Evolutionary conservation across 1,140 invertebrate genomes (phyloP).

Genomic region (Metaphire vulgaris): DNA sequence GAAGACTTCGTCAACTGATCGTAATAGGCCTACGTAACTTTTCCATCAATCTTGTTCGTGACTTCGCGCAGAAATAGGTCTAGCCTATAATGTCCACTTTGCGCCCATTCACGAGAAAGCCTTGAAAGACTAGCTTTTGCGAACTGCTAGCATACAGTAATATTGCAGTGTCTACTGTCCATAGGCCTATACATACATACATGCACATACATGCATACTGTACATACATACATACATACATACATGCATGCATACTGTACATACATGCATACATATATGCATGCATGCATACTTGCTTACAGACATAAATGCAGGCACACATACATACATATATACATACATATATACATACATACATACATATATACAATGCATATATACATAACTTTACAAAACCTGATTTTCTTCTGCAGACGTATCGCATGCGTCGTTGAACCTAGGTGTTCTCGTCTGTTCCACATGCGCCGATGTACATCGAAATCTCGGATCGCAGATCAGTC

Average conservation of each 20-base stretch:
- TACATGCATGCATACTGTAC: neutral
- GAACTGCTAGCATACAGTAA: too few species aligned
- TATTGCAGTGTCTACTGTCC: neutral
- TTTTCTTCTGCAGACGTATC: constrained; percentile 66
- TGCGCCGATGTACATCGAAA: constrained; percentile 75
- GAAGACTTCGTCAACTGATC: too few species aligned
- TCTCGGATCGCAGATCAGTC: constrained; percentile 78
- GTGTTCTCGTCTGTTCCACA: constrained; percentile 76
- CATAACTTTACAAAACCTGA: constrained; percentile 8
- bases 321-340: neutral
- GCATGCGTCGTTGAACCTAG: constrained; percentile 85
- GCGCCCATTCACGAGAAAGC: too few species aligned
- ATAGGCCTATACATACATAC: neutral
- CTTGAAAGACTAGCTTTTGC: too few species aligned
- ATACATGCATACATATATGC: neutral
- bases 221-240: neutral
- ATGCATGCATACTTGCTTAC: neutral
- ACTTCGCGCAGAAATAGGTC: too few species aligned
- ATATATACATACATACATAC: neutral
- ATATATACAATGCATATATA: neutral
- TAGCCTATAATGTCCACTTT: too few species aligned
- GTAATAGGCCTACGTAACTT: too few species aligned
- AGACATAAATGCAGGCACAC: neutral
- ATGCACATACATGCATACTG: neutral
- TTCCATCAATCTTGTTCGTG: too few species aligned